Evolutionary conservation across 1,140 invertebrate species (phyloP), one percentile per base, ranked within the genome.

Genomic region (Lepidostoma basale): DNA sequence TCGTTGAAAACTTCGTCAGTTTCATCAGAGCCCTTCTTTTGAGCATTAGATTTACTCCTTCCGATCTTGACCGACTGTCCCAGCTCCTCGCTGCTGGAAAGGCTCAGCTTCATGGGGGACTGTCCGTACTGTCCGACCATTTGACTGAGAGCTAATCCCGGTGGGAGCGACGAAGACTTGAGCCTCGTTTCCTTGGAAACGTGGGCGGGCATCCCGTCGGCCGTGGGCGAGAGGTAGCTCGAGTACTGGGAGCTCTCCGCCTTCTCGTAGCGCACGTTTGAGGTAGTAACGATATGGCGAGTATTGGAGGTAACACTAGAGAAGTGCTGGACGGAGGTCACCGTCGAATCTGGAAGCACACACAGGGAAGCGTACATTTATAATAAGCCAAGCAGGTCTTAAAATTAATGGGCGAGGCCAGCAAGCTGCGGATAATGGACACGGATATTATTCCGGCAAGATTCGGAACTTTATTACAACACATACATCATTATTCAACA

Each of bases 81-180:
- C 25, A 72, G 22, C 28, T 69, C 70, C 23, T 72, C 70, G 40
- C 33, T 72, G 30, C 60, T 69, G 4, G 79, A 78, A 23, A 83
- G 75, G 70, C 79, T 85, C 25, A 86, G 75, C 74, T 85, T 84
- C 25, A 75, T 79, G 45, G 76, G 81, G 12, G 70, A 72, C 14
- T 45, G 14, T 26, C 69, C 69, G 14, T 78, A 75, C 39, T 81
- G 81, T 18, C 76, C 79, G 28, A 75, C 73, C 12, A 81, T 71
- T 26, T 82, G 81, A 62, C 83, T 82, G 3, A 85, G 76, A 18
- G 84, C 84, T 59, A 85, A 79, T 47, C 88, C 87, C 18, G 87
- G 87, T 45, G 88, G 88, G 33, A 90, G 77, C 62, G 88, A 89
- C 23, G 87, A 87, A 30, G 88, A 89, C 79, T 89, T 89, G 64